Evolutionary conservation across 2,888 invertebrate genomes (phyloP).

Genomic region (Octodonta nipae): DNA sequence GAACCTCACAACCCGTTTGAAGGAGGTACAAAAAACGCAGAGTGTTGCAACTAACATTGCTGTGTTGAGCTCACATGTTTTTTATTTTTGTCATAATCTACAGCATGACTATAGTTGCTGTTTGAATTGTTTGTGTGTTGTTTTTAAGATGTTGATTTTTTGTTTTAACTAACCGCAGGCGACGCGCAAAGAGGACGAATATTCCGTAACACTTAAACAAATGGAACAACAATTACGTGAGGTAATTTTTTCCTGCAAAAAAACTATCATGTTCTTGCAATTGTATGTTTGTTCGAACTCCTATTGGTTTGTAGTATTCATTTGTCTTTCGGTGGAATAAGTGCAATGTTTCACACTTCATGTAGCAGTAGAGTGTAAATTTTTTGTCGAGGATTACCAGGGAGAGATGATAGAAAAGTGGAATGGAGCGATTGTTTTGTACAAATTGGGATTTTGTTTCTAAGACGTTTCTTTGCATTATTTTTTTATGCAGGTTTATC

Average conservation of each 20-base stretch:
- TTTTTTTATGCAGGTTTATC: no score
- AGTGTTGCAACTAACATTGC: no score
- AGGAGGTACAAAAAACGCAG: conserved; percentile 74
- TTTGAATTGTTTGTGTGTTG: conserved; percentile 9
- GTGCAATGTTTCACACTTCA: no score
- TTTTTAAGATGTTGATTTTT: conserved; percentile 6
- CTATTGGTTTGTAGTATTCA: conserved; percentile 6
- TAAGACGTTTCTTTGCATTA: no score
- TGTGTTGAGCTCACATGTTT: conserved; percentile 8
- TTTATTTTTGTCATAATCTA: no score
- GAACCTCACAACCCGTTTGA: conserved; percentile 94
- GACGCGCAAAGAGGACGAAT: conserved; percentile 88
- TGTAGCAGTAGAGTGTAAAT: no score
- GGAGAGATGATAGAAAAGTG: no score
- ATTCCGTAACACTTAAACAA: conserved; percentile 79
- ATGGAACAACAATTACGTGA: conserved; percentile 83
- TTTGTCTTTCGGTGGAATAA: conserved; percentile 3
- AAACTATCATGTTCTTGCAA: conserved; percentile 9
- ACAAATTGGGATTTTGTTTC: no score
- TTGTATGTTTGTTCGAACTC: conserved; percentile 6
- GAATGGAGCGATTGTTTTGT: no score
- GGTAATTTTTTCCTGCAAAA: conserved; percentile 49
- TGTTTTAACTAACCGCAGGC: conserved; percentile 49
- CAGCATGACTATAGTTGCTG: no score
- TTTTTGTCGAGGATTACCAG: no score